Evolutionary conservation across 2,797 vertebrate species (phyloP).

Genomic region (Falco rusticolus): DNA sequence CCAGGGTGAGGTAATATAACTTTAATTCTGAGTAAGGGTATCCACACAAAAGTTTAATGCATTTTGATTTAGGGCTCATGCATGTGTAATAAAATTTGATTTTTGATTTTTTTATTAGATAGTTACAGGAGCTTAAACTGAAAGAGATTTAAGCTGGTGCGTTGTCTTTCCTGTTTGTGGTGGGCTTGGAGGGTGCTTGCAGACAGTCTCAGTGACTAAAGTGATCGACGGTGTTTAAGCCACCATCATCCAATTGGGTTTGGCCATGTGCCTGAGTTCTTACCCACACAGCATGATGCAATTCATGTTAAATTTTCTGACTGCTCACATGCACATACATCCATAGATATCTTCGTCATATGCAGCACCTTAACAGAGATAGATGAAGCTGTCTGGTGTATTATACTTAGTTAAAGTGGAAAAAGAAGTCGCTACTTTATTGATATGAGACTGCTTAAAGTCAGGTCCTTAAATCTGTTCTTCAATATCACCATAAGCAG

Average conservation of each 20-base stretch:
- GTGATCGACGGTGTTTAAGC: neutral
- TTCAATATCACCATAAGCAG: neutral
- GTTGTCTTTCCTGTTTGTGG: neutral
- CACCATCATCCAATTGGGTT: neutral
- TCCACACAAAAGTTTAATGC: neutral
- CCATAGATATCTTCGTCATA: neutral
- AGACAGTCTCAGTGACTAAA: neutral
- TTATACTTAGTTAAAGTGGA: neutral
- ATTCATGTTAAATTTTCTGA: neutral
- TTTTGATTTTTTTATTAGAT: neutral
- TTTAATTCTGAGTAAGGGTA: neutral
- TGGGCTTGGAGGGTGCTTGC: neutral
- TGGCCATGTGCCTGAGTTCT: neutral
- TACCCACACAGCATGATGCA: neutral
- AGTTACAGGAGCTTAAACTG: conserved; percentile 3
- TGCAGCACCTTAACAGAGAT: neutral
- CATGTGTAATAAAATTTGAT: neutral
- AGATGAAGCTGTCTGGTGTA: neutral
- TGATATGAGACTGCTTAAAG: neutral
- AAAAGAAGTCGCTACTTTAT: neutral
- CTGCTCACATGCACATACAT: neutral
- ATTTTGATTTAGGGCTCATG: neutral
- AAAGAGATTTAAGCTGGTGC: neutral
- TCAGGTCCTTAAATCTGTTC: neutral
- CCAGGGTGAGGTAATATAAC: neutral